Evolutionary conservation across 2,113 vertebrate genomes (phyloP).

Genomic region (Ptyas mucosa): DNA sequence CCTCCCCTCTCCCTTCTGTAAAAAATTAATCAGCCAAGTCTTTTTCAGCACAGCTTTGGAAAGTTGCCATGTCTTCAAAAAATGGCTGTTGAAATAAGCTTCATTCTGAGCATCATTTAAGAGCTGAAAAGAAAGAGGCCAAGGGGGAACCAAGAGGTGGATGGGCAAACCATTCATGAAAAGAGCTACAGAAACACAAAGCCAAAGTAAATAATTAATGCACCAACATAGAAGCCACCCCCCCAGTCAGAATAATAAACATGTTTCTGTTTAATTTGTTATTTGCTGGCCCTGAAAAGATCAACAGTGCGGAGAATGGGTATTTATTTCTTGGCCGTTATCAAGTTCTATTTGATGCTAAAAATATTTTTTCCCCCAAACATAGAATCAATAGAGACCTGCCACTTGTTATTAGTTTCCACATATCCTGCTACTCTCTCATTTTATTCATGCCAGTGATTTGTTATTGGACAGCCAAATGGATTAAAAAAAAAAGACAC

Average conservation of each 20-base stretch:
- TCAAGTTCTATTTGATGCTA: slow-evolving; percentile 45
- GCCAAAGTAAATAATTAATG: slow-evolving; percentile 20
- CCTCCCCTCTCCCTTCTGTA: neutral
- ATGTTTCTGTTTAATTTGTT: slow-evolving; percentile 38
- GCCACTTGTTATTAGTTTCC: slow-evolving; percentile 41
- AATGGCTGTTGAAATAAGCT: slow-evolving; percentile 70
- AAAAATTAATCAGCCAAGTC: slow-evolving; percentile 67
- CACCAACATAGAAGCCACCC: neutral
- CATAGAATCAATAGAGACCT: slow-evolving; percentile 49
- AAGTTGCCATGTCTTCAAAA: slow-evolving; percentile 68
- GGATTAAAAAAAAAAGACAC: neutral
- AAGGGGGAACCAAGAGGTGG: neutral
- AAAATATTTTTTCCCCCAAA: slow-evolving; percentile 37
- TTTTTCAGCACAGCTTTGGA: slow-evolving; percentile 69
- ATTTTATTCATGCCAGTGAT: slow-evolving; percentile 42
- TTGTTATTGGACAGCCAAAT: neutral
- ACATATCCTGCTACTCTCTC: neutral
- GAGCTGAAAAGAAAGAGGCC: slow-evolving; percentile 61
- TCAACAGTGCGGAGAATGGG: slow-evolving; percentile 14
- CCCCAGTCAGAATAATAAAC: slow-evolving; percentile 36
- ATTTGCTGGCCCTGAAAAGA: slow-evolving; percentile 43
- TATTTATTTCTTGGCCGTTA: slow-evolving; percentile 47
- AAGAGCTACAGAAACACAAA: neutral
- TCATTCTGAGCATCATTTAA: slow-evolving; percentile 70
- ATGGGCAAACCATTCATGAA: neutral